Conservation (phyloP, 2,888 invertebrate species). For the Gnatocerus cornutus region DNA sequence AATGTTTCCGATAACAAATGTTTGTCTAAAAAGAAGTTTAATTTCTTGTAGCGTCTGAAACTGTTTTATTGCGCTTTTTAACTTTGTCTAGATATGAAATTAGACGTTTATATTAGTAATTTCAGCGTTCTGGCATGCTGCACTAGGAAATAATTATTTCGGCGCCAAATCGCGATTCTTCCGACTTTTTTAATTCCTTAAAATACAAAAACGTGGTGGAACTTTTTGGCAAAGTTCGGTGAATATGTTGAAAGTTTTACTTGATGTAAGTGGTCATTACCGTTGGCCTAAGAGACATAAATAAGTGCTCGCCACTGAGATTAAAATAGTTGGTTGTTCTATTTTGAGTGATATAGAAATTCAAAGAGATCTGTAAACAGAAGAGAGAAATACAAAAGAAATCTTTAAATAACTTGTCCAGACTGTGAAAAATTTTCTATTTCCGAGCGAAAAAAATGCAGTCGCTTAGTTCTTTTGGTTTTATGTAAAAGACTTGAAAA, state of each 20-base stretch:
- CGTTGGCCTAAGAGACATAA: conserved; percentile 28
- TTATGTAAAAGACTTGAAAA: conserved; percentile 39
- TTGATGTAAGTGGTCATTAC: conserved; percentile 33
- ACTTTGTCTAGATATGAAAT: too few relatives aligned
- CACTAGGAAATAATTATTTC: too few relatives aligned
- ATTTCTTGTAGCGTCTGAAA: too few relatives aligned
- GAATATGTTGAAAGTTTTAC: conserved; percentile 27
- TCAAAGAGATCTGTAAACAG: conserved; percentile 37
- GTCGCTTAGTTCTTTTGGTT: conserved; percentile 22
- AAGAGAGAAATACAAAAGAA: conserved; percentile 28
- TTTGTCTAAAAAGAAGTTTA: too few relatives aligned
- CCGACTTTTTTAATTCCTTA: conserved; percentile 1
- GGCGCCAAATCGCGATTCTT: too few relatives aligned
- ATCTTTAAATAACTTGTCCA: conserved; percentile 43
- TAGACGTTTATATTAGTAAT: too few relatives aligned
- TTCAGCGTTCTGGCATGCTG: too few relatives aligned
- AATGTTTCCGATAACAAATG: too few relatives aligned
- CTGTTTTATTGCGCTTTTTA: too few relatives aligned
- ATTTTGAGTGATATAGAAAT: conserved; percentile 38
- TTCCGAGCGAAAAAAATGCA: conserved; percentile 26
- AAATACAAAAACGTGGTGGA: neutral
- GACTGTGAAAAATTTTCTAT: conserved; percentile 40
- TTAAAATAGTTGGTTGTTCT: conserved; percentile 42
- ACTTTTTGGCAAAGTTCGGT: conserved; percentile 8
- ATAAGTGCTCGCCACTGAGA: conserved; percentile 37